A percentile compares a stretch with the other conserved stretches of the same genome.
Conservation (phyloP, 2,888 invertebrate species). For the Drosophila histrio region DNA sequence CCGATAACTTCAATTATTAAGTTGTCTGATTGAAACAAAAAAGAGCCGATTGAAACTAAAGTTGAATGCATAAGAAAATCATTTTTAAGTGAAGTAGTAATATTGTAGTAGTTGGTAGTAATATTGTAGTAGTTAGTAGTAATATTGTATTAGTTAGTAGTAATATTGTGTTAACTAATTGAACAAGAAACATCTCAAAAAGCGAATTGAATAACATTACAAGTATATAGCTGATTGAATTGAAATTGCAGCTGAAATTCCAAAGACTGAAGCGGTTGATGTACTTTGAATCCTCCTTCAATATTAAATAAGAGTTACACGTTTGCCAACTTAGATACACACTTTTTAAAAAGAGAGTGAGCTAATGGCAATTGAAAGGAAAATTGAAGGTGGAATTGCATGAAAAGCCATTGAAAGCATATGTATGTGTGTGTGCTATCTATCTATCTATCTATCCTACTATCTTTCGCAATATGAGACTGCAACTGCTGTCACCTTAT, state of each 20-base stretch:
- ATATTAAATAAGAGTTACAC: neutral
- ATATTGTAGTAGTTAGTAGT: too few species aligned
- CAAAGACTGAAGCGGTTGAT: neutral
- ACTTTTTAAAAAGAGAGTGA: neutral
- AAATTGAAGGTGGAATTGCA: constrained; percentile 33
- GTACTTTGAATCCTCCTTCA: neutral
- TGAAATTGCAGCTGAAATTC: neutral
- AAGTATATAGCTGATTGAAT: neutral
- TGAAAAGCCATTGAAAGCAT: constrained; percentile 16
- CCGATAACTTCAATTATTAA: neutral
- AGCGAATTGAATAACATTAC: neutral
- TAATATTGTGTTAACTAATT: too few species aligned
- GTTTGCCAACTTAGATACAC: constrained; percentile 5
- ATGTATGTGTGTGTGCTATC: neutral
- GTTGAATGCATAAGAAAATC: too few species aligned
- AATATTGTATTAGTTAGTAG: too few species aligned
- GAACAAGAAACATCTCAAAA: neutral
- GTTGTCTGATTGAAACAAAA: neutral
- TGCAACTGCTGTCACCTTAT: constrained; percentile 34
- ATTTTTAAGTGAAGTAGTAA: too few species aligned
- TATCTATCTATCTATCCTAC: neutral
- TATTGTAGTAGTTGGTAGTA: too few species aligned
- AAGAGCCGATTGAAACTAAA: neutral
- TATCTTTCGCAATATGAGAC: neutral
- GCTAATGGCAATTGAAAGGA: constrained; percentile 28